Evolutionary conservation across 2,113 vertebrate species (phyloP), one percentile per base, ranked within the genome.

Genomic region (Hipposideros armiger): DNA sequence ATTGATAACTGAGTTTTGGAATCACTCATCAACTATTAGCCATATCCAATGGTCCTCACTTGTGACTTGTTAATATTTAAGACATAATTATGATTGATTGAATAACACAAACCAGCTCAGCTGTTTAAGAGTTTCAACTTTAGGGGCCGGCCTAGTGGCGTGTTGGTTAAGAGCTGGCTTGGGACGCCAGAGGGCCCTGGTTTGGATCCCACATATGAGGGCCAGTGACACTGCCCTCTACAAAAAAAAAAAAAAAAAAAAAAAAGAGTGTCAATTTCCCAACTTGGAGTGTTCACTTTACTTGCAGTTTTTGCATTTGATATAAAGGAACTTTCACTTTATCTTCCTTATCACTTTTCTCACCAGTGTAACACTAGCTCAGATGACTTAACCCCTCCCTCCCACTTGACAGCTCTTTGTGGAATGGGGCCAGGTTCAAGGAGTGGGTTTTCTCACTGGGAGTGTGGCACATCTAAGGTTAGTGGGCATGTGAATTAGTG

Each of bases 21-120:
- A 52, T 66, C 28, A 73, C 0, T 50, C 20, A 62, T 84, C 9
- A 84, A 4, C 0, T 0, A 45, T 66, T 72, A 84, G 3, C 14
- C 54, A 81, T 19, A 7, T 83, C 76, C 1, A 0, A 9, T 28
- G 19, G 3, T 52, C 24, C 47, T 92, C 45, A 56, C 0, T 20
- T 66, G n/a, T 73, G 54, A 77, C 56, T 54, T 91, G 22, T 76
- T 89, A 40, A 22, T 62, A 96, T 72, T 80, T 92, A 90, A 93
- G 45, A 76, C 6, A n/a, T 30, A 78, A 40, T 62, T 95, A 54
- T n/a, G 14, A 88, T 47, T 80, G 24, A 40, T 20, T 62, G 72
- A 54, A 92, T 94, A 67, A 82, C 2, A 73, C 66, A 81, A 73
- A 47, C 14, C 0, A 74, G n/a, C 30, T 20, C 14, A 72, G 16